Conservation (phyloP, 2,888 invertebrate species). For the Taenaris catops region DNA sequence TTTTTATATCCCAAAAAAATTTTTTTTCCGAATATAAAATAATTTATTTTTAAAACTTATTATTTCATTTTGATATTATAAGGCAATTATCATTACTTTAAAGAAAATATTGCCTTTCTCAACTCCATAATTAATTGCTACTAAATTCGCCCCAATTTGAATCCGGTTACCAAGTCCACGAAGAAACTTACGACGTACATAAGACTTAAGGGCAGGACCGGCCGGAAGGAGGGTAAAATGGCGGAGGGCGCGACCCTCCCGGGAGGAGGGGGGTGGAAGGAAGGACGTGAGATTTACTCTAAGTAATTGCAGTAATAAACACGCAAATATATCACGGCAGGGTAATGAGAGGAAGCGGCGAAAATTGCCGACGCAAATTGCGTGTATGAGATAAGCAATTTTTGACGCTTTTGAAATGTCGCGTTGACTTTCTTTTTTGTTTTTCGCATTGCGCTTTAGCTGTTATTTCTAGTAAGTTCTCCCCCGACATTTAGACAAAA, state of each 20-base stretch:
- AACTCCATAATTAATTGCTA: constrained; percentile 77
- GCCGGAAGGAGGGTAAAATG: constrained; percentile 76
- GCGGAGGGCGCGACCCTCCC: constrained; percentile 74
- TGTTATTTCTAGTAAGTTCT: too few relatives aligned
- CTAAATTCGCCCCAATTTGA: constrained; percentile 79
- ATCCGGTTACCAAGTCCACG: constrained; percentile 77
- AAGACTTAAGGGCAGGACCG: constrained; percentile 78
- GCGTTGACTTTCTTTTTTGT: constrained; percentile 36
- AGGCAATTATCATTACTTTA: too few relatives aligned
- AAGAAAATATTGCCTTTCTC: too few relatives aligned
- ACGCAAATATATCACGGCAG: constrained; percentile 78
- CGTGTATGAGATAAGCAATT: constrained; percentile 79
- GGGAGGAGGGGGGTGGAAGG: constrained; percentile 50
- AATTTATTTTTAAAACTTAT: too few relatives aligned
- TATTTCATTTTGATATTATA: too few relatives aligned
- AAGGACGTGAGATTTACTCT: constrained; percentile 81
- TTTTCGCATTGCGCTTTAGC: constrained; percentile 28
- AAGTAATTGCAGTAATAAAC: constrained; percentile 81
- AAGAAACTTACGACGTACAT: constrained; percentile 79
- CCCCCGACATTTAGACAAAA: too few relatives aligned
- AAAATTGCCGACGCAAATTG: constrained; percentile 77
- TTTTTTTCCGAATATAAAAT: too few relatives aligned
- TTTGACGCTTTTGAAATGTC: constrained; percentile 42
- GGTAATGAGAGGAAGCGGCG: constrained; percentile 77
- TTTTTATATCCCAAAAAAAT: too few relatives aligned